Conservation (phyloP, 1,140 invertebrate species). For the Paraescarpia echinospica region DNA sequence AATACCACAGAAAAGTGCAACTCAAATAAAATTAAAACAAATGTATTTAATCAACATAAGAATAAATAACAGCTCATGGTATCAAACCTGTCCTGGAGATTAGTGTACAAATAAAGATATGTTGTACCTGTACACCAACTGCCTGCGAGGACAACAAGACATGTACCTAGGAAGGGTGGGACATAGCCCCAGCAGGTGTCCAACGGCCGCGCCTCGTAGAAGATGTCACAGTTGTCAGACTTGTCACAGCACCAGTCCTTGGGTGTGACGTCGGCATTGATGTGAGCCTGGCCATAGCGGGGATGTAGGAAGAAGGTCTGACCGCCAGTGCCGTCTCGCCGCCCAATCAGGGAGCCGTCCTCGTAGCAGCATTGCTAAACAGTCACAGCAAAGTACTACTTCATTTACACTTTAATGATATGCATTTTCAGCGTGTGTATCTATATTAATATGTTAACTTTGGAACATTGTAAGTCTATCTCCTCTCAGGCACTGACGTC, state of each 20-base stretch:
- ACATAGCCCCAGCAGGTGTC: neutral
- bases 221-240: constrained; percentile 4
- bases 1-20: neutral
- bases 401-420: neutral
- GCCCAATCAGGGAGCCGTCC: neutral
- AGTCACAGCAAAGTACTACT: neutral
- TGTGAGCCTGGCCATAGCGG: neutral
- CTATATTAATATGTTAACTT: too few relatives aligned
- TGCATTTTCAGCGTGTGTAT: neutral
- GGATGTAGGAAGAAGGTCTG: neutral
- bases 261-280: neutral
- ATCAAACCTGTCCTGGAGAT: neutral
- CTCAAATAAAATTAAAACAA: neutral
- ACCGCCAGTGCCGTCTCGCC: neutral
- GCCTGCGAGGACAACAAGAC: neutral
- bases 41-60: neutral
- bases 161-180: neutral
- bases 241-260: constrained; percentile 3
- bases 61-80: neutral
- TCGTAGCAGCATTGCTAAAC: neutral
- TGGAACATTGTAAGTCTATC: too few relatives aligned
- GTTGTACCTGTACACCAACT: neutral
- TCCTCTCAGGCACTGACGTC: too few relatives aligned
- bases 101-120: neutral
- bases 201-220: neutral